These are phyloP conservation scores for Parasteatoda tepidariorum DNA, from an alignment of 1,140 invertebrate species.

Conservation along the genomic window DNA sequence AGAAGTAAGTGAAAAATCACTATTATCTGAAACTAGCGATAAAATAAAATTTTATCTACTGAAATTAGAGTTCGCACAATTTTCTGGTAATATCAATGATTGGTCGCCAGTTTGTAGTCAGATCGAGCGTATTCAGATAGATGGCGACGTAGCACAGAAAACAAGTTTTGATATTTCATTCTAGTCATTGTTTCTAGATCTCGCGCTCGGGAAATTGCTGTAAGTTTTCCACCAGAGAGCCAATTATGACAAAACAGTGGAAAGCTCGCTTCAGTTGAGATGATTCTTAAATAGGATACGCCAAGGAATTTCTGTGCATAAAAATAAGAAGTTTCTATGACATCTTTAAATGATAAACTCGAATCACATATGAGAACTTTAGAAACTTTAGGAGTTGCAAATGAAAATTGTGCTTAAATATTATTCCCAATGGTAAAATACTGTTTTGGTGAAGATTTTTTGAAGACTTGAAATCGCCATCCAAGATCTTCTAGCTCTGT, in stretches of 20 bases:
- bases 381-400: slow-evolving; percentile 61
- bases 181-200: neutral
- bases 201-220: neutral
- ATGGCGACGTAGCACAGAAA: neutral
- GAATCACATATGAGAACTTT: slow-evolving; percentile 64
- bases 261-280: neutral
- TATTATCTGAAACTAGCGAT: too few species aligned
- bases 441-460: slow-evolving; percentile 6
- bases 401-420: neutral
- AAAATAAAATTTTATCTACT: neutral
- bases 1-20: too few species aligned
- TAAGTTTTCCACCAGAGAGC: slow-evolving; percentile 2
- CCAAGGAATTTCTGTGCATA: neutral
- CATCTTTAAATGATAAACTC: slow-evolving; percentile 62
- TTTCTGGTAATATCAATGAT: neutral
- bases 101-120: slow-evolving; percentile 1
- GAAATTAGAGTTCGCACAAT: neutral
- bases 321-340: neutral
- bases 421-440: slow-evolving; percentile 23
- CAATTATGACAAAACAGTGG: slow-evolving; percentile 5
- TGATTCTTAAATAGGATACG: slow-evolving; percentile 8
- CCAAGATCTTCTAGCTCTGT: too few species aligned
- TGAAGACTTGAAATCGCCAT: neutral
- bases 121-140: slow-evolving; percentile 14
- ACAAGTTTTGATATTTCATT: slow-evolving; percentile 21